Evolutionary conservation across 2,888 invertebrate species (phyloP).

Genomic region (Drosophila tanythrix): DNA sequence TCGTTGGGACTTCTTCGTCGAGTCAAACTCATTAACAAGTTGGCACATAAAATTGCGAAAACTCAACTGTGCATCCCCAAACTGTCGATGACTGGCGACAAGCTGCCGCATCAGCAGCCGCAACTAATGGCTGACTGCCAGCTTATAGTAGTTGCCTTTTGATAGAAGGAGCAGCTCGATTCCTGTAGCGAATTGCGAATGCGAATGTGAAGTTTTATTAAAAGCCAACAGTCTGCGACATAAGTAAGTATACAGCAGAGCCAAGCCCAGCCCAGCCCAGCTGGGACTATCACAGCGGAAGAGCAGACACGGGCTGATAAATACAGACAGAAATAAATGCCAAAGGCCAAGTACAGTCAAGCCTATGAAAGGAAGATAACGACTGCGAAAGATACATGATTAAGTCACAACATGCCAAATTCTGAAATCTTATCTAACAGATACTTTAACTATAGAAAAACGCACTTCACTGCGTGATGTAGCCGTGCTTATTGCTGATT

Average conservation of each 20-base stretch:
- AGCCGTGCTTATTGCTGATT: neutral
- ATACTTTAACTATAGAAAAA: neutral
- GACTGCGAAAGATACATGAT: too few species aligned
- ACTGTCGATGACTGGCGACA: constrained; percentile 69
- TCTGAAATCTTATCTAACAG: neutral
- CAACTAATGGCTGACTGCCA: constrained; percentile 74
- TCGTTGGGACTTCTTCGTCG: constrained; percentile 9
- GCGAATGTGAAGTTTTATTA: constrained; percentile 67
- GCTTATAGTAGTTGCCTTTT: constrained; percentile 54
- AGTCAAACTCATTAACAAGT: constrained; percentile 76
- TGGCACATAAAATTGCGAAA: constrained; percentile 72
- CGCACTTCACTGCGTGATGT: neutral
- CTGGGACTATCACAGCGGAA: constrained; percentile 56
- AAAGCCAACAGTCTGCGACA: constrained; percentile 72
- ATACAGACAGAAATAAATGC: constrained; percentile 63
- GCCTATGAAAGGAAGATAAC: neutral
- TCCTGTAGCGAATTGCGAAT: constrained; percentile 55
- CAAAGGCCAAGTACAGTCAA: constrained; percentile 46
- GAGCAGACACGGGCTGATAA: constrained; percentile 65
- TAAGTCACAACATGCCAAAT: neutral
- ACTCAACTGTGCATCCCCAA: constrained; percentile 26
- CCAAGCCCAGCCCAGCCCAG: constrained; percentile 3
- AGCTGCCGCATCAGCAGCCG: constrained; percentile 64
- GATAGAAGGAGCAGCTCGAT: constrained; percentile 22
- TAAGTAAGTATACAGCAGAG: constrained; percentile 22